These are phyloP conservation scores for Dysdera silvatica DNA, from an alignment of 1,140 invertebrate genomes.

Conservation along the genomic window DNA sequence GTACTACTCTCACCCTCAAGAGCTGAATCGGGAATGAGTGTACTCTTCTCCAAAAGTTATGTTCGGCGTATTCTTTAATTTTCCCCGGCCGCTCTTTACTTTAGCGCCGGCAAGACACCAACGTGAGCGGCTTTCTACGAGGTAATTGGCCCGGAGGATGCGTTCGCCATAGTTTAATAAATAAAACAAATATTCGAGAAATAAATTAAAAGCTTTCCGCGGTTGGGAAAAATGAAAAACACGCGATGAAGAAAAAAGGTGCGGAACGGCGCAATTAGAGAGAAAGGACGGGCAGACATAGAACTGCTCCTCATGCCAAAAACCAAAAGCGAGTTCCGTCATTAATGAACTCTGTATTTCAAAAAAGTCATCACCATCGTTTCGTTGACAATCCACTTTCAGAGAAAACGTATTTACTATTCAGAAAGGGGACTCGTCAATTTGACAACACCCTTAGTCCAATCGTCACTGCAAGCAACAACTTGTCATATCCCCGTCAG, in stretches of 20 bases:
- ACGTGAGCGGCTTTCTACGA: slow-evolving; percentile 7
- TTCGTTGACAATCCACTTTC: too few species aligned
- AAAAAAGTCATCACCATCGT: too few species aligned
- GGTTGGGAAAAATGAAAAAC: slow-evolving; percentile 10
- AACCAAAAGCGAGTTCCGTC: too few species aligned
- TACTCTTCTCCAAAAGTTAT: slow-evolving; percentile 22
- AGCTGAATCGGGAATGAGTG: slow-evolving; percentile 19
- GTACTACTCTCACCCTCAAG: not conserved
- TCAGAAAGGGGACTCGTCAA: too few species aligned
- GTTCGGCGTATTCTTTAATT: slow-evolving; percentile 26
- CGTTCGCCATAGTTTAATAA: slow-evolving; percentile 16
- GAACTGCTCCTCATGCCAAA: too few species aligned
- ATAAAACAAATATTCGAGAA: slow-evolving; percentile 30
- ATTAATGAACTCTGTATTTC: too few species aligned
- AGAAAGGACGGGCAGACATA: too few species aligned
- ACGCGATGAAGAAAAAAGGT: not conserved
- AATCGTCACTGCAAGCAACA: too few species aligned
- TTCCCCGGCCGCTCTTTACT: slow-evolving; percentile 4
- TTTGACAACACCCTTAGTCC: too few species aligned
- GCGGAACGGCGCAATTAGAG: too few species aligned
- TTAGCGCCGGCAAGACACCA: slow-evolving; percentile 7
- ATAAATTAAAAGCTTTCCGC: slow-evolving; percentile 30
- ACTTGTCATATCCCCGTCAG: too few species aligned
- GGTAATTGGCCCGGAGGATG: slow-evolving; percentile 22
- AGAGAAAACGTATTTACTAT: too few species aligned